These are phyloP conservation scores for Cheirogaleus medius DNA, from an alignment of 2,113 vertebrate genomes.

Conservation along the genomic window DNA sequence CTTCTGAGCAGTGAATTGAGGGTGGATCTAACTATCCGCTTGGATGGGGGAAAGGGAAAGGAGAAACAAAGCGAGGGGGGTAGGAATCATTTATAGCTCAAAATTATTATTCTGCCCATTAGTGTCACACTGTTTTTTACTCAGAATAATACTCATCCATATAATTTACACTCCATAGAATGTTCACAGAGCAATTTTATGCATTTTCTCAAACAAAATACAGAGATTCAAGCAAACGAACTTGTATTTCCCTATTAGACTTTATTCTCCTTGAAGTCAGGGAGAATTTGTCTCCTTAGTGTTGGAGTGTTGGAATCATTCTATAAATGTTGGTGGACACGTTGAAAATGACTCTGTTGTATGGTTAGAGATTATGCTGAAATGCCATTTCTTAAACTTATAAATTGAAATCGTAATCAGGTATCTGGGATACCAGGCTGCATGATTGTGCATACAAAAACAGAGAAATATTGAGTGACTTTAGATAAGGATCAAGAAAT, in stretches of 20 bases:
- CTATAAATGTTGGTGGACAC: not conserved
- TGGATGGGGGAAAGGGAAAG: not conserved
- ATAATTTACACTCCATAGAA: not conserved
- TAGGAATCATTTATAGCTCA: not conserved
- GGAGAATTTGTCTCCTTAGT: not conserved
- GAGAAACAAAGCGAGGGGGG: not conserved
- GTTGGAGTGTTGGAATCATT: not conserved
- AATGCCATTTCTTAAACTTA: not conserved
- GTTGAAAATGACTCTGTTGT: not conserved
- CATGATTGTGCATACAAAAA: not conserved
- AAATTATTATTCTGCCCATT: not conserved
- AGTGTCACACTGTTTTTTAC: not conserved
- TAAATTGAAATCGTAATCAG: not conserved
- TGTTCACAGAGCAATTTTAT: not conserved
- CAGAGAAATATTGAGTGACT: not conserved
- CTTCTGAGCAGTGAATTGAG: not conserved
- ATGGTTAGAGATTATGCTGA: not conserved
- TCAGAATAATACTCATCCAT: not conserved
- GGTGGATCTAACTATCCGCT: not conserved
- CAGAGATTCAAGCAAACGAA: not conserved
- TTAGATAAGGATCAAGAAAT: not conserved
- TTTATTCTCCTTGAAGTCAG: not conserved
- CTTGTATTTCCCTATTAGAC: not conserved
- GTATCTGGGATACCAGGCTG: not conserved
- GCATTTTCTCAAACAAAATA: slow-evolving; percentile 16